Base-by-base conservation (phyloP, 2,888 invertebrate genomes). In the Lingula anatina region DNA sequence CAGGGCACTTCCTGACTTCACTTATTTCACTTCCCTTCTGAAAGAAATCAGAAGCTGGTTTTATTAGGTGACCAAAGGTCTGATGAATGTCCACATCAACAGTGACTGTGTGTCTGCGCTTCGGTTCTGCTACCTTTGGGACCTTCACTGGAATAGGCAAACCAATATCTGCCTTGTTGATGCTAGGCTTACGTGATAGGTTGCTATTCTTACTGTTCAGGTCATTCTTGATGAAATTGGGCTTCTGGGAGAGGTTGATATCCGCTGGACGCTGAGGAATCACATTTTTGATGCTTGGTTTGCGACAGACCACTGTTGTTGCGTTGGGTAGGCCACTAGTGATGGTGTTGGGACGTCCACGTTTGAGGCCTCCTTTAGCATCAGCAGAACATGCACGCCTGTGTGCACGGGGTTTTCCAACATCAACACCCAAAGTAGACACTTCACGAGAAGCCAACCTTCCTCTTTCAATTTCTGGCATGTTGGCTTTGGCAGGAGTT, bases 311-410 rank as follows among this genome's bases (percentile, higher is more conserved):
- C n/a, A n/a, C n/a, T n/a, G n/a, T 3, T 3, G 25, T 27, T 4
- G 63, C 62, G 28, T 61, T 59, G 39, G 61, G 47, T 43, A 70
- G 53, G 3, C 71, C 71, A 40, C 62, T 62, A 28, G 54, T 56
- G 15, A 68, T 46, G 12, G 68, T 65, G 55, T 71, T 72, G 5
- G 71, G 71, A 35, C 57, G 54, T 1, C 70, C 72, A 26, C 71
- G 56, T 37, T 55, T 53, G 12, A 66, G 46, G 24, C 54, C 44
- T 5, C 15, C 28, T n/a, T 9, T 18, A 15, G 36, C 35, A 12
- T 56, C 57, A 0, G 54, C 44, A 18, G 56, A 57, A n/a, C 40
- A 41, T 15, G 56, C 56, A 4, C 56, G 45, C 5, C 48, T 42
- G 28, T 50, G 46, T 21, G 51, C 49, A 27, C 41, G 46, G 9